These are phyloP conservation scores for Drosophila putrida DNA, from an alignment of 2,888 invertebrate species.

Conservation along the genomic window DNA sequence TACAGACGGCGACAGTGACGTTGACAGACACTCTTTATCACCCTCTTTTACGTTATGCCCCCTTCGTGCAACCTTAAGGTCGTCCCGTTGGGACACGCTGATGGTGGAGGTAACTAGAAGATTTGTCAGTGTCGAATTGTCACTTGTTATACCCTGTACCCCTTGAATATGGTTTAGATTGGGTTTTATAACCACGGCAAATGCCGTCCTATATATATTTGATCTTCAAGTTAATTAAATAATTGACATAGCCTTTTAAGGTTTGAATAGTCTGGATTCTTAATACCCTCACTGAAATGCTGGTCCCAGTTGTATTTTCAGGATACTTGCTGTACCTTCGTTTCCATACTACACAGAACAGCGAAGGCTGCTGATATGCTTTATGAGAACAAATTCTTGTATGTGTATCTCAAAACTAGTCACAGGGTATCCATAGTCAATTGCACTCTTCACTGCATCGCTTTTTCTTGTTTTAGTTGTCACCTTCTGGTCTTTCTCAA, in stretches of 20 bases:
- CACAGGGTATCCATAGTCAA: constrained; percentile 6
- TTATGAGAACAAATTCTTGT: background rate
- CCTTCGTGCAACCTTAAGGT: background rate
- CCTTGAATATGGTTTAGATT: background rate
- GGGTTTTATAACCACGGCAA: background rate
- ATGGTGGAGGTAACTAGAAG: constrained; percentile 15
- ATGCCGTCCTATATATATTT: too few species aligned
- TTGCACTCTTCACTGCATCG: constrained; percentile 18
- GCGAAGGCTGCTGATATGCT: background rate
- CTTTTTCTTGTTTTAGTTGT: constrained; percentile 17
- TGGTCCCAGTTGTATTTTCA: too few species aligned
- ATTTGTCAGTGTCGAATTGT: constrained; percentile 19
- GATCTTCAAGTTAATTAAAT: too few species aligned
- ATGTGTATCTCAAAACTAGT: background rate
- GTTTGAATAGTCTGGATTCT: too few species aligned
- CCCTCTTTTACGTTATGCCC: constrained; percentile 3
- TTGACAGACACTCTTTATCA: constrained; percentile 3
- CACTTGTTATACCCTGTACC: constrained; percentile 4
- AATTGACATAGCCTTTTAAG: too few species aligned
- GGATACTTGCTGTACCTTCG: too few species aligned
- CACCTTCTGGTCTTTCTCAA: constrained; percentile 16
- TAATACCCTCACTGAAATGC: too few species aligned
- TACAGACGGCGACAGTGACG: background rate
- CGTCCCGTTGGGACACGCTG: constrained; percentile 6
- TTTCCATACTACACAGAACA: background rate